Base-by-base conservation (phyloP, 2,113 vertebrate genomes). In the Bagarius yarrelli region DNA sequence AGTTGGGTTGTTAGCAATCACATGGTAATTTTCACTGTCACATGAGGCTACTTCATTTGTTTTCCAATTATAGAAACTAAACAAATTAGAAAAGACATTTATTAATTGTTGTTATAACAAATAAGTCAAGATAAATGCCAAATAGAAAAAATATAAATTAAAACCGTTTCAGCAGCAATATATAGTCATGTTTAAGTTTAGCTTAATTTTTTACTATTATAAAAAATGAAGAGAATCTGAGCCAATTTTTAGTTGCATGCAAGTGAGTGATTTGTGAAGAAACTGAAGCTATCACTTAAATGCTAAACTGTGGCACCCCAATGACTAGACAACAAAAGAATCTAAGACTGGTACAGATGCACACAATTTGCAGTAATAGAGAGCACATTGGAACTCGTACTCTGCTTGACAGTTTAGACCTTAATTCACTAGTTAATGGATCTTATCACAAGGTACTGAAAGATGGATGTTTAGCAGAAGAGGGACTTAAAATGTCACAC, bases 31-130 rank as follows among this genome's bases (percentile, higher is more conserved):
- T 11, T 89, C 88, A 85, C 93, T 96, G 66, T 91, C 87, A 85
- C 92, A 93, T 78, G 91, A 93, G 30, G 90, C 72, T 81, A 90
- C 92, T 80, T 90, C 78, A 66, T 94, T 92, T 23, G 89, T 95
- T 81, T 93, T 91, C 95, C 95, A 95, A 89, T 96, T 96, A 91
- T 95, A 96, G 92, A 94, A 96, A 84, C 95, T 98, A 80, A 52
- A 78, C 83, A 16, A 57, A 80, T 50, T 64, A 61, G n/a, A 83
- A 23, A 52, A 4, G 6, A 27, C 1, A 55, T 73, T 55, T 30
- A 73, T 30, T 4, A 70, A 25, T 70, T 27, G 0, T 16, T 52
- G n/a, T 71, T 12, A 13, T 27, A 55, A 56, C 52, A 34, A 34
- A 34, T 23, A 6, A 21, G 30, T 18, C 18, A 34, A 34, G 1